Conservation (phyloP, 1,140 invertebrate genomes). For the Drosophila sproati region DNA sequence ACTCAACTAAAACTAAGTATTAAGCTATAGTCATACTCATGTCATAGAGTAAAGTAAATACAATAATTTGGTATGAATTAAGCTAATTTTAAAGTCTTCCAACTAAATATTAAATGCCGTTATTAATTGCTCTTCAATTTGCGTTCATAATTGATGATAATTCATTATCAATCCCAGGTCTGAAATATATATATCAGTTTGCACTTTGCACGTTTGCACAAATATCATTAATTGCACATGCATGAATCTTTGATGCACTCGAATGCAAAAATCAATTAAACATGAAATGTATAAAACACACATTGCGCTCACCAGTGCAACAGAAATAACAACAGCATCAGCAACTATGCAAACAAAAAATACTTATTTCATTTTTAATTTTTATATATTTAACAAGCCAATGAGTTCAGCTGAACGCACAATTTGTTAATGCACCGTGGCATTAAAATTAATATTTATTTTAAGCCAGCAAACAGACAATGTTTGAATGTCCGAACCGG, state of each 20-base stretch:
- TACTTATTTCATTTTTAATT: conserved; percentile 5
- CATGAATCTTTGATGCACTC: conserved; percentile 78
- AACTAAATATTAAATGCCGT: background rate
- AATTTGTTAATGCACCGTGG: conserved; percentile 40
- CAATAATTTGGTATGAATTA: background rate
- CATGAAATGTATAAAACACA: conserved; percentile 47
- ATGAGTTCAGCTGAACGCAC: conserved; percentile 34
- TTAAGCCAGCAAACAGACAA: conserved; percentile 23
- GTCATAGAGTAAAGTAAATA: background rate
- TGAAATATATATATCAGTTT: conserved; percentile 22
- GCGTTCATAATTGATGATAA: conserved; percentile 53
- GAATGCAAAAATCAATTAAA: conserved; percentile 78
- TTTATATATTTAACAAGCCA: conserved; percentile 25
- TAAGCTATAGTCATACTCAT: background rate
- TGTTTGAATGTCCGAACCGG: background rate
- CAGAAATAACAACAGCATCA: background rate
- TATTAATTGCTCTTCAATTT: conserved; percentile 37
- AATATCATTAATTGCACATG: conserved; percentile 73
- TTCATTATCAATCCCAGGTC: conserved; percentile 19
- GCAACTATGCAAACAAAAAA: conserved; percentile 8
- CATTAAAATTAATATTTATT: conserved; percentile 52
- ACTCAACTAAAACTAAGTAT: background rate
- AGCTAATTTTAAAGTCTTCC: background rate
- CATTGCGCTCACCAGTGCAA: background rate
- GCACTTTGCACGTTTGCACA: conserved; percentile 22